Conservation (phyloP, 2,797 vertebrate genomes). For the Nannoperca australis region DNA sequence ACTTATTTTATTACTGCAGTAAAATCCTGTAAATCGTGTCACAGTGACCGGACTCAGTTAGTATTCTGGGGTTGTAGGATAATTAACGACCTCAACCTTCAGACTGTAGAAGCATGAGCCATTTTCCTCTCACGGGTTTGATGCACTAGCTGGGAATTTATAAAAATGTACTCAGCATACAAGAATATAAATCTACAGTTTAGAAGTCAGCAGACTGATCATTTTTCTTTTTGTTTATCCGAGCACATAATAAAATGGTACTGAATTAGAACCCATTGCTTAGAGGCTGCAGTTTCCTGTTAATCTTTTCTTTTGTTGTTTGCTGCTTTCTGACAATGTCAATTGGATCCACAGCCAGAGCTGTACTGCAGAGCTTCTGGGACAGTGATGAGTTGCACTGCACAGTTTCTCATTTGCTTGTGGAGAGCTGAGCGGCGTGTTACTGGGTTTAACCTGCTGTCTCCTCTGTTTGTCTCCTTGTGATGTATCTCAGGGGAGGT, state of each 20-base stretch:
- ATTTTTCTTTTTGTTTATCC: constrained; percentile 33
- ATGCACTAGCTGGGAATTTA: constrained; percentile 44
- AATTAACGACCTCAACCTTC: constrained; percentile 54
- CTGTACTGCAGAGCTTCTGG: constrained; percentile 65
- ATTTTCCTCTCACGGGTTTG: constrained; percentile 23
- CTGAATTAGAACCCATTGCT: constrained; percentile 44
- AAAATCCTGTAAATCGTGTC: constrained; percentile 15
- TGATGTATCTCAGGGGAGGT: constrained; percentile 69
- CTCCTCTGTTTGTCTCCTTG: constrained; percentile 67
- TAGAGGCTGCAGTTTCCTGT: constrained; percentile 38
- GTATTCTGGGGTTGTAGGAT: constrained; percentile 43
- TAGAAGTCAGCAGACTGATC: constrained; percentile 23
- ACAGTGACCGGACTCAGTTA: constrained; percentile 36
- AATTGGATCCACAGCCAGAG: constrained; percentile 49
- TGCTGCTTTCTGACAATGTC: constrained; percentile 44
- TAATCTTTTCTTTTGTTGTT: constrained; percentile 55
- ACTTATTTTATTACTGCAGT: constrained; percentile 23
- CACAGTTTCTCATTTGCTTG: constrained; percentile 72
- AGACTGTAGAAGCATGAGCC: constrained; percentile 26
- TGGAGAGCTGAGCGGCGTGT: constrained; percentile 52
- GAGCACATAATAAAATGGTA: constrained; percentile 30
- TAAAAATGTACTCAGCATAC: constrained; percentile 9
- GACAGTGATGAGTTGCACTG: constrained; percentile 74
- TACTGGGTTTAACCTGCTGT: constrained; percentile 72
- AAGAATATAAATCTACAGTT: constrained; percentile 29